A percentile compares a stretch with the other conserved stretches of the same genome.
Evolutionary conservation across 1,140 invertebrate species (phyloP).

Genomic region (Bursaphelenchus mucronatus): DNA sequence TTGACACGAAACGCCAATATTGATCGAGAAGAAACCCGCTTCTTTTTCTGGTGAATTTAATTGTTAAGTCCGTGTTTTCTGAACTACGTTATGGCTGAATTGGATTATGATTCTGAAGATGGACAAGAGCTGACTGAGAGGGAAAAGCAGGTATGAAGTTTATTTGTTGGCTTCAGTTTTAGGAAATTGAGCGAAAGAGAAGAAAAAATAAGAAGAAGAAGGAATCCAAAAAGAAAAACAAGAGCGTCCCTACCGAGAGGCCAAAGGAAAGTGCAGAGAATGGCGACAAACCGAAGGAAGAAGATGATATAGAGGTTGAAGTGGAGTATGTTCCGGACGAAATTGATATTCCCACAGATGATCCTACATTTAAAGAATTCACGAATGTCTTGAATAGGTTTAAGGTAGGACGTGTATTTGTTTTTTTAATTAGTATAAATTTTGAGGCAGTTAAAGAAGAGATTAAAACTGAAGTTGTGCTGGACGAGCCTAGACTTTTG

Average conservation of each 20-base stretch:
- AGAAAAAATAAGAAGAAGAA: constrained; percentile 60
- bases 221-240: constrained; percentile 49
- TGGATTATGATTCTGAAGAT: constrained; percentile 23
- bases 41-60: constrained; percentile 4
- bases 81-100: constrained; percentile 1
- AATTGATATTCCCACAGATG: constrained; percentile 44
- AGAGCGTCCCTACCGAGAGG: constrained; percentile 21
- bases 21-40: neutral
- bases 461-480: too few species aligned
- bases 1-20: neutral
- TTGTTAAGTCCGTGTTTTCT: neutral
- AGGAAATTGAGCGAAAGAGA: constrained; percentile 54
- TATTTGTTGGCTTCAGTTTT: constrained; percentile 27
- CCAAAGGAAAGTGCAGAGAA: neutral
- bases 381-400: constrained; percentile 54
- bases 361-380: constrained; percentile 54
- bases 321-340: constrained; percentile 55
- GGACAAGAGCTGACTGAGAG: constrained; percentile 23
- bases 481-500: too few species aligned
- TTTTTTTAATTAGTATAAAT: too few species aligned
- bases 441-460: too few species aligned
- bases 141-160: constrained; percentile 25
- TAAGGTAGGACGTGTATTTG: constrained; percentile 35
- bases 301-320: constrained; percentile 37
- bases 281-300: neutral